A percentile compares a stretch with the other conserved stretches of the same genome.
phyloP scores from a whole-genome alignment of 2,797 vertebrate species.

The Myripristis jacobus region DNA sequence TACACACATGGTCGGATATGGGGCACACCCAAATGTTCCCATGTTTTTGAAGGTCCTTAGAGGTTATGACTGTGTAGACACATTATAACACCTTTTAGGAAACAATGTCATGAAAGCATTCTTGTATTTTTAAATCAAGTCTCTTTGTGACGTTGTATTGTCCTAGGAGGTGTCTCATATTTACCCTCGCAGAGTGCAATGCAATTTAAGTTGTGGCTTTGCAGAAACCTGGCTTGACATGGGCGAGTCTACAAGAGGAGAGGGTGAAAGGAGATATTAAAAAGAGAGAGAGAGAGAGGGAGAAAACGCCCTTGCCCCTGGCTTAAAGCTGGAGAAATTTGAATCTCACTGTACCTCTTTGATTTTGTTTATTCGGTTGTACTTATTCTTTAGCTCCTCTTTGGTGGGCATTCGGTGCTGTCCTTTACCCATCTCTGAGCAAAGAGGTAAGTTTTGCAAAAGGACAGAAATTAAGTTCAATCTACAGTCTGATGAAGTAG shows the following conservation, averaged over 20 bases:
- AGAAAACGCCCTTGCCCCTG: not conserved
- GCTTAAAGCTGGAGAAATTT: not conserved
- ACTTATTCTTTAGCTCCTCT: conserved; percentile 91
- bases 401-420: conserved; percentile 93
- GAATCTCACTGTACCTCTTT: conserved; percentile 84
- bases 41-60: conserved; percentile 94
- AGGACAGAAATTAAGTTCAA: not conserved
- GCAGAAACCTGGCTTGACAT: conserved; percentile 90
- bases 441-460: conserved; percentile 5
- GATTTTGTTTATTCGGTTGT: conserved; percentile 90
- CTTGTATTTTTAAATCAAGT: not conserved
- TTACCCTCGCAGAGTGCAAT: conserved; percentile 97
- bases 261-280: not conserved
- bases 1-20: conserved; percentile 93
- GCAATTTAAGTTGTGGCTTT: conserved; percentile 95
- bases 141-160: too few species aligned
- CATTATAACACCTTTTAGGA: not conserved
- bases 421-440: conserved; percentile 95
- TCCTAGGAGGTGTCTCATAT: not conserved
- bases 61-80: conserved; percentile 89
- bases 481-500: not conserved
- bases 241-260: conserved; percentile 82
- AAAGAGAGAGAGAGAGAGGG: too few species aligned
- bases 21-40: conserved; percentile 97
- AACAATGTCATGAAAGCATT: not conserved